phyloP scores from a whole-genome alignment of 1,140 invertebrate genomes.

The Trichonephila clavata region DNA sequence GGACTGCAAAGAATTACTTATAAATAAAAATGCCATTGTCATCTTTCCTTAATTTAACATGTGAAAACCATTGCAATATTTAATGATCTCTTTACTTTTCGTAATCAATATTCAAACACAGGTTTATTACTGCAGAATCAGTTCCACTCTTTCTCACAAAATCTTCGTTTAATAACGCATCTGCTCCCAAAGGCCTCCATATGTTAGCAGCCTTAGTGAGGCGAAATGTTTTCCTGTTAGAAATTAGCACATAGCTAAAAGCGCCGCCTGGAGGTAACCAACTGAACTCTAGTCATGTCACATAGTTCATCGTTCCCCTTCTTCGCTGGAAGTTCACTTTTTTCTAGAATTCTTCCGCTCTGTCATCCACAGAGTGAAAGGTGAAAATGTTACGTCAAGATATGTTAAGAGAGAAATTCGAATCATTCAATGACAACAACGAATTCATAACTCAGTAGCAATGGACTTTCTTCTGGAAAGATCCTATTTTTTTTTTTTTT shows the following conservation, averaged over 20 bases:
- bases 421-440: background rate
- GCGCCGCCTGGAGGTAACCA: background rate
- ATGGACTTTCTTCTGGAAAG: background rate
- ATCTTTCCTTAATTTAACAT: too few relatives aligned
- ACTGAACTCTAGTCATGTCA: background rate
- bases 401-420: background rate
- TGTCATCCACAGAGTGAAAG: background rate
- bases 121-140: too few relatives aligned
- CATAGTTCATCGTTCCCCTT: slow-evolving; percentile 24
- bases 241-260: background rate
- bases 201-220: background rate
- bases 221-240: background rate
- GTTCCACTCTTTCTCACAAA: too few relatives aligned
- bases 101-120: too few relatives aligned
- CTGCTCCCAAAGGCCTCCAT: background rate
- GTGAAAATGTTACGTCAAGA: background rate
- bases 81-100: too few relatives aligned
- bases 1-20: too few relatives aligned
- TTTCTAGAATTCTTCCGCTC: background rate
- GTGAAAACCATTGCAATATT: too few relatives aligned
- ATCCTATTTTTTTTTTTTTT: background rate
- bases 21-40: too few relatives aligned
- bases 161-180: too few relatives aligned
- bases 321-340: slow-evolving; percentile 2
- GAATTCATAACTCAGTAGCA: background rate